Percentiles rank a stretch among this genome's conserved stretches.
Evolutionary conservation across 1,140 invertebrate genomes (phyloP).

Genomic region (Leptopilina boulardi): DNA sequence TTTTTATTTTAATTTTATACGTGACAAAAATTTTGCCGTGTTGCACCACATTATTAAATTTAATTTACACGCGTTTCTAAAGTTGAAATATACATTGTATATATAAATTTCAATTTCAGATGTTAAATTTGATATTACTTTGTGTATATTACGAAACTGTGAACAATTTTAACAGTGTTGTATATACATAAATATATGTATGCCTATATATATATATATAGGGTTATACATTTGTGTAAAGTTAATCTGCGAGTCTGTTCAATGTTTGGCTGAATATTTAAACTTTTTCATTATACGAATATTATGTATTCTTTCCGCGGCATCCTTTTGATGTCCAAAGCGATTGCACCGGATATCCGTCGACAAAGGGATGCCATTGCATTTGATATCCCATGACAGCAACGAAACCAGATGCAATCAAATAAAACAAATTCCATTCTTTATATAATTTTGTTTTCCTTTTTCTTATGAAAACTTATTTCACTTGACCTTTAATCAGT

Average conservation of each 20-base stretch:
- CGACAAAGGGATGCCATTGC: conserved; percentile 2
- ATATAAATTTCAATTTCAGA: too few relatives aligned
- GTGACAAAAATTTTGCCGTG: too few relatives aligned
- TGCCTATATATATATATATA: too few relatives aligned
- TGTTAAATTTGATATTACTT: too few relatives aligned
- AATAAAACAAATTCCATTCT: neutral
- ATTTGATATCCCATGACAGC: neutral
- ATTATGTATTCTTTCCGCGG: conserved; percentile 4
- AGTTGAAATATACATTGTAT: too few relatives aligned
- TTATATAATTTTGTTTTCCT: neutral
- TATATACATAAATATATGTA: too few relatives aligned
- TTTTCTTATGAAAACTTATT: neutral
- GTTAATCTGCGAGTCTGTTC: neutral
- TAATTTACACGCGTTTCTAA: too few relatives aligned
- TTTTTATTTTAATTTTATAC: too few relatives aligned
- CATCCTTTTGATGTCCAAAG: conserved; percentile 1
- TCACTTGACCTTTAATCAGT: neutral
- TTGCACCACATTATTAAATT: too few relatives aligned
- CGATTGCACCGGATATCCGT: neutral
- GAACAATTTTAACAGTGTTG: too few relatives aligned
- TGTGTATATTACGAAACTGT: too few relatives aligned
- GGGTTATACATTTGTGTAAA: too few relatives aligned
- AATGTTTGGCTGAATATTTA: neutral
- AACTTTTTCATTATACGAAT: conserved; percentile 5
- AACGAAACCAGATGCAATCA: neutral